Conservation (phyloP, 2,888 invertebrate genomes). For the Spicauda simplicius region DNA sequence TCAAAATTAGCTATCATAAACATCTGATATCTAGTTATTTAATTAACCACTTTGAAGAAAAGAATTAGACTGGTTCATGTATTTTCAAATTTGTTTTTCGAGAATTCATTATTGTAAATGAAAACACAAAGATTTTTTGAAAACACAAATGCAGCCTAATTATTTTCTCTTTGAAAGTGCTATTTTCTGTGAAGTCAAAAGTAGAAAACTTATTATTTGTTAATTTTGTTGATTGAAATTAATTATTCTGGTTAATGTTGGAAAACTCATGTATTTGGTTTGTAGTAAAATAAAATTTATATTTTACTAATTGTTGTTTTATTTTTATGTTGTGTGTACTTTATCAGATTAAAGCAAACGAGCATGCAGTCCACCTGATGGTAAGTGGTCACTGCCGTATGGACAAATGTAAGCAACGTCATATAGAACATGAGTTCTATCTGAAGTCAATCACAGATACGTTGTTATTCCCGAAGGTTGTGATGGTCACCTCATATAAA, state of each 20-base stretch:
- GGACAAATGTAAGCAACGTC: no score
- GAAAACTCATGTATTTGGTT: slow-evolving; percentile 13
- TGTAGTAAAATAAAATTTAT: slow-evolving; percentile 45
- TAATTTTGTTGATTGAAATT: slow-evolving; percentile 14
- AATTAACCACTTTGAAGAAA: no score
- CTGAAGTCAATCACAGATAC: no score
- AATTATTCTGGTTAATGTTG: slow-evolving; percentile 15
- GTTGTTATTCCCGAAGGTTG: no score
- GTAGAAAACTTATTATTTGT: slow-evolving; percentile 1
- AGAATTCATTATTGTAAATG: not conserved
- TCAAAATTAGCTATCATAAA: no score
- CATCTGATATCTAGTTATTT: no score
- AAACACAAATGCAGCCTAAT: not conserved
- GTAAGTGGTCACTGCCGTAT: no score
- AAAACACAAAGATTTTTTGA: not conserved
- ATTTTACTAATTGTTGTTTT: slow-evolving; percentile 45
- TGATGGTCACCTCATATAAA: no score
- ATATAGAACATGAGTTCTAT: no score
- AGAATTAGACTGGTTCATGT: not conserved
- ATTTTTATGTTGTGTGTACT: slow-evolving; percentile 19
- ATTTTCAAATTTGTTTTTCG: not conserved
- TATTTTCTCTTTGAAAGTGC: not conserved
- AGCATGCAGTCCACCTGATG: no score
- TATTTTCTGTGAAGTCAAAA: not conserved
- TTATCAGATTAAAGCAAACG: no score